A percentile compares a stretch with the other conserved stretches of the same genome.
Evolutionary conservation across 2,113 vertebrate species (phyloP).

Genomic region (Zosterops japonicus): DNA sequence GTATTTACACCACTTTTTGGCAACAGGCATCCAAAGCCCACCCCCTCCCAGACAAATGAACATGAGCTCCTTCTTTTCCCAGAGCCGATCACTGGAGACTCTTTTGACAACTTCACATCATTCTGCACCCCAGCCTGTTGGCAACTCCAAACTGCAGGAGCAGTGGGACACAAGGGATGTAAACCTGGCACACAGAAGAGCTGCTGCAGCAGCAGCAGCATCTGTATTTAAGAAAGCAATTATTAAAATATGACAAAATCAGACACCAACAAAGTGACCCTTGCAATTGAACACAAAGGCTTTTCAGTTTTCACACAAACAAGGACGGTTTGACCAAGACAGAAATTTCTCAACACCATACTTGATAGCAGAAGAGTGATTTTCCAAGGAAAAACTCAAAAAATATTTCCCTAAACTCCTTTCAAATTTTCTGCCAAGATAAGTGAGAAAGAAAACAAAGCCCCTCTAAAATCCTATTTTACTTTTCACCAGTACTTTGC

Average conservation of each 20-base stretch:
- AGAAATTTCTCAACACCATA: neutral
- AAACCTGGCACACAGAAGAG: neutral
- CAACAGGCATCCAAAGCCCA: neutral
- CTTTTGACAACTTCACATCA: neutral
- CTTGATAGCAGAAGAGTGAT: neutral
- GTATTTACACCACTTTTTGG: neutral
- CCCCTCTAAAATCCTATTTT: neutral
- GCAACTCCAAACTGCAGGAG: neutral
- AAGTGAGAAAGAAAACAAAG: neutral
- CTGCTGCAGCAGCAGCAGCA: neutral
- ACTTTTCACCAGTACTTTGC: neutral
- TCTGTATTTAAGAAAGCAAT: neutral
- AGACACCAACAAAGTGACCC: neutral
- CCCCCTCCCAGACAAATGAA: neutral
- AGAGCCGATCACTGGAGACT: neutral
- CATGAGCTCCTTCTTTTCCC: neutral
- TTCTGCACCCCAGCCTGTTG: neutral
- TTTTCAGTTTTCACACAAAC: neutral
- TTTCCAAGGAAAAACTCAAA: neutral
- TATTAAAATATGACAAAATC: neutral
- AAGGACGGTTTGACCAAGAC: neutral
- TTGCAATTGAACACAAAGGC: neutral
- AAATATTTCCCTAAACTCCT: neutral
- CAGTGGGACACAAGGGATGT: accelerated
- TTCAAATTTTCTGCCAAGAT: neutral